Percentiles rank a stretch among this genome's conserved stretches.
phyloP scores from a whole-genome alignment of 2,113 vertebrate species.

The Sminthopsis crassicaudata region DNA sequence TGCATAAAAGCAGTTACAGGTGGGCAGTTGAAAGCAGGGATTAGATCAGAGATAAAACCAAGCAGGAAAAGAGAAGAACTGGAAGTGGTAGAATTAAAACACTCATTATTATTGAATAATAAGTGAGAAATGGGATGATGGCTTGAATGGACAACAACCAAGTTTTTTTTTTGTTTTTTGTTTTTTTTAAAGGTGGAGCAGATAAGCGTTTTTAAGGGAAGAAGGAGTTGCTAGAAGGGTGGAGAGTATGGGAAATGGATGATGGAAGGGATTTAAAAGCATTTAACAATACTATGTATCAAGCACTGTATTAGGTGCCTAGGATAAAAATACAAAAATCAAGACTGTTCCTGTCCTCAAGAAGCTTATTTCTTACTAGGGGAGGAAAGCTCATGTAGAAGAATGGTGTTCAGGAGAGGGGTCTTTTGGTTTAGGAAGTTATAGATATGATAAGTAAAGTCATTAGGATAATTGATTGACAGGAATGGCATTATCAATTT shows the following conservation, averaged over 20 bases:
- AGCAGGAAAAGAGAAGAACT: background rate
- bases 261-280: background rate
- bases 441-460: background rate
- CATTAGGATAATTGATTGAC: background rate
- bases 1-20: background rate
- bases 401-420: background rate
- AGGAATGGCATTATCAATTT: background rate
- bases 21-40: background rate
- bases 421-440: background rate
- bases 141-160: background rate
- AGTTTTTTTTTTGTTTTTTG: background rate
- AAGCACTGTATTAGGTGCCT: background rate
- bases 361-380: background rate
- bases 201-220: background rate
- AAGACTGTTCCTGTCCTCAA: background rate
- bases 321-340: background rate
- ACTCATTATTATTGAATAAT: background rate
- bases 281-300: background rate
- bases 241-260: background rate
- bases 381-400: background rate
- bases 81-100: background rate
- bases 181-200: background rate
- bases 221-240: background rate
- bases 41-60: background rate
- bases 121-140: background rate